Conservation (phyloP, 1,140 invertebrate species). For the Drosophila bocki region DNA sequence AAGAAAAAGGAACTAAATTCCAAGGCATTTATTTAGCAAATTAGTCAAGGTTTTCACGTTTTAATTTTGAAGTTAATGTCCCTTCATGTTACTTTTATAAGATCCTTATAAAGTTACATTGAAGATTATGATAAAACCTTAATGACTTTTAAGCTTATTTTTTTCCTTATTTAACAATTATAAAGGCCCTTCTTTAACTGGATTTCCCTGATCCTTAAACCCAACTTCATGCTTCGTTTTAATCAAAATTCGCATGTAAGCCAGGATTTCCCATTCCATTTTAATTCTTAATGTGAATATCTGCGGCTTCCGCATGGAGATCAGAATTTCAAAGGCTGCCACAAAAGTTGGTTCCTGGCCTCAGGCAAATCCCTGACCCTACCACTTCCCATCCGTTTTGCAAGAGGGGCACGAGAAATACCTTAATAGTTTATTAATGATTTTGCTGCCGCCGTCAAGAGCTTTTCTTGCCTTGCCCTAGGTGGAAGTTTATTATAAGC, state of each 20-base stretch:
- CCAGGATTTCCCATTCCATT: constrained; percentile 6
- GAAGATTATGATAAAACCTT: neutral
- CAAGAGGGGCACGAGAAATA: constrained; percentile 51
- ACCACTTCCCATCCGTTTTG: neutral
- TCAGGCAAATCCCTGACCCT: neutral
- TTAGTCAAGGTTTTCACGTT: too few species aligned
- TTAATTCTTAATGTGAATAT: constrained; percentile 38
- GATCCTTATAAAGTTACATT: neutral
- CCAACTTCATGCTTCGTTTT: neutral
- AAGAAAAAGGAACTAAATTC: too few species aligned
- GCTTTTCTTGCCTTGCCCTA: constrained; percentile 47
- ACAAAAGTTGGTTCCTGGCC: constrained; percentile 48
- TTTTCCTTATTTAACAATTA: neutral
- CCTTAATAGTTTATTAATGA: constrained; percentile 84
- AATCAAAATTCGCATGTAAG: neutral
- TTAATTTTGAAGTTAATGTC: neutral
- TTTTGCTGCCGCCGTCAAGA: constrained; percentile 44
- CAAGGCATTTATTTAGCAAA: neutral
- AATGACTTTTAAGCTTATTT: neutral
- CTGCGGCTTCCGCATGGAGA: constrained; percentile 53
- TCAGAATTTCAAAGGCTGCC: constrained; percentile 59
- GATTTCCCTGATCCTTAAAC: neutral
- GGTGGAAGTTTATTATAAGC: constrained; percentile 74
- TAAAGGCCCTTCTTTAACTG: neutral
- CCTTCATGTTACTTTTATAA: too few species aligned